Evolutionary conservation across 2,888 invertebrate genomes (phyloP), one percentile per base, ranked within the genome.

Genomic region (Melanostoma mellinum): DNA sequence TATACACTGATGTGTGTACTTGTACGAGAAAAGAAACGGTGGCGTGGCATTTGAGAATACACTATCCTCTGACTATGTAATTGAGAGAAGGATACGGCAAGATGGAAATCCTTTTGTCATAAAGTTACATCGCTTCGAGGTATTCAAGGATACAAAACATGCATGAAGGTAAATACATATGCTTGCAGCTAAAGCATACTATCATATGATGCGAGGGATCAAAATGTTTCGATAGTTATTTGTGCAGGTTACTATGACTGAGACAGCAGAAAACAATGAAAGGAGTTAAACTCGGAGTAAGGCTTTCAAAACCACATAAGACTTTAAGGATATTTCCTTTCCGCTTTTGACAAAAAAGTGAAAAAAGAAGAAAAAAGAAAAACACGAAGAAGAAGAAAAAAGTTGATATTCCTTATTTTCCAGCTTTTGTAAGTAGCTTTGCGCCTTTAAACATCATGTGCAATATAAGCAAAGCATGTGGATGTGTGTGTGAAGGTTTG

Each of bases 191-290:
- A 9, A 6, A 63, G 35, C 74, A 52, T 74, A 73, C 74, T 69
- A 69, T 68, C 73, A 78, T 78, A 69, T 63, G 65, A 74, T 20
- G 20, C 20, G 20, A 53, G 42, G 79, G 84, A 84, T 84, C 79
- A 84, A 79, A 84, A 79, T 84, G 74, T 84, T 84, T 84, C 84
- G 60, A 84, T 84, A 79, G 84, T 71, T 79, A 74, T 79, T 79
- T 84, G 84, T 71, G 74, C 74, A 78, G 69, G 74, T 78, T 74
- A 60, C 63, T 78, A 38, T 71, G 73, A 61, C 84, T 69, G 56
- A 42, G 20, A 50, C 33, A 6, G 35, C 44, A 10, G 40, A 40
- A 42, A 40, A 42, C 44, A 53, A 53, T 36, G 35, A 68, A 58
- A 77, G 56, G 73, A 77, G 73, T 68, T 78, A 58, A 65, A 68